phyloP scores from a whole-genome alignment of 2,888 invertebrate species.

The Parnassius smintheus region DNA sequence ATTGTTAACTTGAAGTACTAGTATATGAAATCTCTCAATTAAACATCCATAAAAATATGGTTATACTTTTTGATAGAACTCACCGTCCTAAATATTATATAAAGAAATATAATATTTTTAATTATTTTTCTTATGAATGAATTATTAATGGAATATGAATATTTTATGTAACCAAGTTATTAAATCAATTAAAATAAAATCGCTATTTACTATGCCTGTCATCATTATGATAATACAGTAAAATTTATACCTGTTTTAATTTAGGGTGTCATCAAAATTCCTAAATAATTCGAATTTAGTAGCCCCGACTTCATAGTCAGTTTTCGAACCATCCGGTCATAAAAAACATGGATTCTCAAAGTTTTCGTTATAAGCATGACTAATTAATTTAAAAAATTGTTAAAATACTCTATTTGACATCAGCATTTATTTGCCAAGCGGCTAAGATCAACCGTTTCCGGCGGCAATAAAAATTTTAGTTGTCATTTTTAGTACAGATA shows the following conservation, averaged over 20 bases:
- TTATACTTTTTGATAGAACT: too few species aligned
- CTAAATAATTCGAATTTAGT: slow-evolving; percentile 20
- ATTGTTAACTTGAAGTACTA: too few species aligned
- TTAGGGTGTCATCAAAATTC: slow-evolving; percentile 21
- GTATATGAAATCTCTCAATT: too few species aligned
- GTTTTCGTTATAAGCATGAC: background rate
- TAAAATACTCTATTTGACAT: too few species aligned
- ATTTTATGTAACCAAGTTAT: slow-evolving; percentile 2
- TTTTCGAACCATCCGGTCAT: slow-evolving; percentile 7
- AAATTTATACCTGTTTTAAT: slow-evolving; percentile 13
- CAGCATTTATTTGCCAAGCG: too few species aligned
- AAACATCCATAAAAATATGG: too few species aligned
- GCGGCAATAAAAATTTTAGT: too few species aligned
- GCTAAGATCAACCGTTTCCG: too few species aligned
- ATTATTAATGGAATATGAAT: background rate
- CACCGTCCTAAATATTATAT: too few species aligned
- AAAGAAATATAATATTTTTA: background rate
- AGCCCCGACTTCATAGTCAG: background rate
- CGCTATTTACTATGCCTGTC: slow-evolving; percentile 10
- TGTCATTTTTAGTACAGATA: too few species aligned
- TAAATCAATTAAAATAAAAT: slow-evolving; percentile 17
- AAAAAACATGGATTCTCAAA: slow-evolving; percentile 13
- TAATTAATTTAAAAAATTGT: too few species aligned
- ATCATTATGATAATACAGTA: slow-evolving; percentile 20
- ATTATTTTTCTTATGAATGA: background rate